phyloP scores from a whole-genome alignment of 2,797 vertebrate species.

The Dicrostonyx torquatus region DNA sequence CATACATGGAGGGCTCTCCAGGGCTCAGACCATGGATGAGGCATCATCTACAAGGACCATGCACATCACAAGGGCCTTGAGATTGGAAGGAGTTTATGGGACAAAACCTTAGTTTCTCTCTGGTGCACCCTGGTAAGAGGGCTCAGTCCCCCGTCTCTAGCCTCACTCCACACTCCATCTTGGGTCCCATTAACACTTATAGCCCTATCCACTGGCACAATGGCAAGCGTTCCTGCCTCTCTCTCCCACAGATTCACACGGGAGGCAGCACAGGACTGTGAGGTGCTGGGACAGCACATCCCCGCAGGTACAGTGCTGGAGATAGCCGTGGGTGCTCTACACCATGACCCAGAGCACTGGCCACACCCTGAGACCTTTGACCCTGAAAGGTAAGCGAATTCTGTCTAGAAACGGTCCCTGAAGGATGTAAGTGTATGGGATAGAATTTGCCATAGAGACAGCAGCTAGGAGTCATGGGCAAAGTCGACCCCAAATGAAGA shows the following conservation, averaged over 20 bases:
- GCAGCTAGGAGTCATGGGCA: not conserved
- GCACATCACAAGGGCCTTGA: not conserved
- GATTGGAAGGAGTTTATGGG: not conserved
- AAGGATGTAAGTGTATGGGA: not conserved
- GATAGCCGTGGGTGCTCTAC: slow-evolving; percentile 92
- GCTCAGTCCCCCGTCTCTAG: not conserved
- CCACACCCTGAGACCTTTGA: slow-evolving; percentile 92
- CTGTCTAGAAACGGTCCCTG: not conserved
- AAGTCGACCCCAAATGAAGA: not conserved
- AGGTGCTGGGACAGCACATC: slow-evolving; percentile 90
- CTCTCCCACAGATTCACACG: slow-evolving; percentile 89
- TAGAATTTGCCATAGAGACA: not conserved
- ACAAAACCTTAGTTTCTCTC: not conserved
- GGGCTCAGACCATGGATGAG: not conserved
- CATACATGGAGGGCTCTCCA: not conserved
- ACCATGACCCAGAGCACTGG: slow-evolving; percentile 93
- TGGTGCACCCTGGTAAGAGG: not conserved
- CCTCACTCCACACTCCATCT: not conserved
- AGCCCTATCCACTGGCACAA: not conserved
- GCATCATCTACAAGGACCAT: not conserved
- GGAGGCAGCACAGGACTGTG: slow-evolving; percentile 89
- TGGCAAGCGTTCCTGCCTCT: not conserved
- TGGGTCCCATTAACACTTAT: not conserved
- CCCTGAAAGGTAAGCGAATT: slow-evolving; percentile 91
- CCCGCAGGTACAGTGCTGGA: slow-evolving; percentile 92